Evolutionary conservation across 2,113 vertebrate genomes (phyloP).

Genomic region (Silurus glanis): DNA sequence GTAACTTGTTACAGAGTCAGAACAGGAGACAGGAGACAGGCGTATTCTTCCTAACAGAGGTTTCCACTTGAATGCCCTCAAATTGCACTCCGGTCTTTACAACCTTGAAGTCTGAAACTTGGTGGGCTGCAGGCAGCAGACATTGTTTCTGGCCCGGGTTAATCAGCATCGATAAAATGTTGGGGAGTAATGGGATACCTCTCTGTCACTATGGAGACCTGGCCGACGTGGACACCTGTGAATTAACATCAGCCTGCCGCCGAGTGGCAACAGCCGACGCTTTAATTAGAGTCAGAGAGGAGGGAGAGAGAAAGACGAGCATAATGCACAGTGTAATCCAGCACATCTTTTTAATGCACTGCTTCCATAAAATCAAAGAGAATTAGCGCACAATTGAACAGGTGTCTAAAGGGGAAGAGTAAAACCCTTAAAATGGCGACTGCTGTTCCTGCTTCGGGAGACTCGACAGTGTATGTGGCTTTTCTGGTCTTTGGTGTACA

Average conservation of each 20-base stretch:
- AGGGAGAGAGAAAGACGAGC: constrained; percentile 29
- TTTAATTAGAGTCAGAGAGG: constrained; percentile 69
- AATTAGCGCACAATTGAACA: constrained; percentile 70
- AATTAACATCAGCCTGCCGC: constrained; percentile 70
- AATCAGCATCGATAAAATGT: constrained; percentile 67
- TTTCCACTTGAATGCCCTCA: constrained; percentile 35
- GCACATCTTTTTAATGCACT: constrained; percentile 61
- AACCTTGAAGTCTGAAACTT: background rate
- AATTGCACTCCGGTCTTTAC: constrained; percentile 37
- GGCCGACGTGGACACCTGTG: constrained; percentile 74
- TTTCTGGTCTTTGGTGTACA: constrained; percentile 18
- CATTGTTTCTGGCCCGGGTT: constrained; percentile 65
- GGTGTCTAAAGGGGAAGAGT: constrained; percentile 57
- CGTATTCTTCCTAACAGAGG: constrained; percentile 4
- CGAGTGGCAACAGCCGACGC: constrained; percentile 57
- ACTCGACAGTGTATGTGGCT: constrained; percentile 1
- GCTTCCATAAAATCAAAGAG: constrained; percentile 72
- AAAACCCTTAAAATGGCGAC: constrained; percentile 14
- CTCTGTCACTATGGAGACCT: constrained; percentile 72
- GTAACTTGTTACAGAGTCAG: background rate
- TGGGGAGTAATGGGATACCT: constrained; percentile 68
- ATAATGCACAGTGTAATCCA: constrained; percentile 38
- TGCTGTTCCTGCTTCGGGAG: constrained; percentile 16
- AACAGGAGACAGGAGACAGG: constrained; percentile 28
- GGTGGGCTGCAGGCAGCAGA: constrained; percentile 12